phyloP scores from a whole-genome alignment of 1,140 invertebrate species.

The Teleopsis dalmanni region DNA sequence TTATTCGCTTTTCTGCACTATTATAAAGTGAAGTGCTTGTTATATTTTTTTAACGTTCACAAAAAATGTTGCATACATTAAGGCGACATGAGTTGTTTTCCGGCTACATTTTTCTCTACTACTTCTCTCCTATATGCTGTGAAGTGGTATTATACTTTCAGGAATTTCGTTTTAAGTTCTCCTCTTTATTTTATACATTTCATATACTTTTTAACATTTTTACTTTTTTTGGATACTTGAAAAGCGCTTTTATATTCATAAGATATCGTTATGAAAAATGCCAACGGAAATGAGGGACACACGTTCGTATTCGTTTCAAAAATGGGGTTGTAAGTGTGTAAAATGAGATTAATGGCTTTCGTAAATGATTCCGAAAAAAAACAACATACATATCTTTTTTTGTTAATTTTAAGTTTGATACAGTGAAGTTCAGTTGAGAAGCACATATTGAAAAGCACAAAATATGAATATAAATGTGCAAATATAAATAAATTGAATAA shows the following conservation, averaged over 20 bases:
- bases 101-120: background rate
- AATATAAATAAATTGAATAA: no score
- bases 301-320: slow-evolving; percentile 7
- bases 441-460: no score
- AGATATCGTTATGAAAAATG: slow-evolving; percentile 15
- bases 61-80: slow-evolving; percentile 14
- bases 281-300: slow-evolving; percentile 16
- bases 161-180: background rate
- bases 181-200: slow-evolving; percentile 1
- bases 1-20: background rate
- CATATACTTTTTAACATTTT: slow-evolving; percentile 6
- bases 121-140: no score
- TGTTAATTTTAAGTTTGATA: no score
- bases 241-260: slow-evolving; percentile 9
- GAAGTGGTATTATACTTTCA: background rate
- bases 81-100: slow-evolving; percentile 12
- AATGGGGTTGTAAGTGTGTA: no score
- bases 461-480: no score
- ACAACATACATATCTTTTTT: no score
- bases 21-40: background rate
- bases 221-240: slow-evolving; percentile 10
- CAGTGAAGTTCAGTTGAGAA: no score
- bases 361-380: no score
- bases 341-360: no score
- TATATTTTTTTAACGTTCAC: background rate